Evolutionary conservation across 2,797 vertebrate genomes (phyloP).

Genomic region (Cossypha caffra): DNA sequence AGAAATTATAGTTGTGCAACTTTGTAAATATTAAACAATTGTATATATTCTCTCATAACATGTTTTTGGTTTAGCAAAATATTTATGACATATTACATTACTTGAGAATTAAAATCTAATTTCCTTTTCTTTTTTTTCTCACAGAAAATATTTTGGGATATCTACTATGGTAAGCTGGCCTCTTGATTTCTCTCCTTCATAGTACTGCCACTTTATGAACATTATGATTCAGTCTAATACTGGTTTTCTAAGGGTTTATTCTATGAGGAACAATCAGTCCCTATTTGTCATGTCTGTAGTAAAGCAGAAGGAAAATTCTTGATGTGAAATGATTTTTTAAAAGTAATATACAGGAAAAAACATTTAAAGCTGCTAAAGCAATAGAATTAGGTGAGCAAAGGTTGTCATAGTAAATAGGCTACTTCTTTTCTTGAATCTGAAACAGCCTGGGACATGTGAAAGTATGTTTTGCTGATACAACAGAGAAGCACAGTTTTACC

Average conservation of each 20-base stretch:
- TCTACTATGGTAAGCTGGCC: constrained; percentile 79
- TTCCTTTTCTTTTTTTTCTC: not conserved
- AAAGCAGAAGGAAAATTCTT: not conserved
- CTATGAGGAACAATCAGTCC: not conserved
- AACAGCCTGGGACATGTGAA: not conserved
- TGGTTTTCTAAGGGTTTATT: not conserved
- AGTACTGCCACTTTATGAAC: not conserved
- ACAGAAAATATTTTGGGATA: constrained; percentile 83
- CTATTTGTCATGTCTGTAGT: not conserved
- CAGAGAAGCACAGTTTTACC: not conserved
- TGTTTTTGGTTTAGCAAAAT: not conserved
- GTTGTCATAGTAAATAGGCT: not conserved
- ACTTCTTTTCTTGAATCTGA: not conserved
- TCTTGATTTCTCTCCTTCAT: not conserved
- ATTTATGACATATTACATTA: not conserved
- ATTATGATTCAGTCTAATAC: not conserved
- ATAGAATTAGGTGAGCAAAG: not conserved
- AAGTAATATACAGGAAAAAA: not conserved
- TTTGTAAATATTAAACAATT: not conserved
- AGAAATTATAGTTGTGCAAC: not conserved
- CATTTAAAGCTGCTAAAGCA: not conserved
- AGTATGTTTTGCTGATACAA: not conserved
- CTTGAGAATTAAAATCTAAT: not conserved
- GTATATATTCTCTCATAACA: not conserved
- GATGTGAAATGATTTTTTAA: not conserved